Conservation (phyloP, 2,888 invertebrate species). For the Pammene aurita region DNA sequence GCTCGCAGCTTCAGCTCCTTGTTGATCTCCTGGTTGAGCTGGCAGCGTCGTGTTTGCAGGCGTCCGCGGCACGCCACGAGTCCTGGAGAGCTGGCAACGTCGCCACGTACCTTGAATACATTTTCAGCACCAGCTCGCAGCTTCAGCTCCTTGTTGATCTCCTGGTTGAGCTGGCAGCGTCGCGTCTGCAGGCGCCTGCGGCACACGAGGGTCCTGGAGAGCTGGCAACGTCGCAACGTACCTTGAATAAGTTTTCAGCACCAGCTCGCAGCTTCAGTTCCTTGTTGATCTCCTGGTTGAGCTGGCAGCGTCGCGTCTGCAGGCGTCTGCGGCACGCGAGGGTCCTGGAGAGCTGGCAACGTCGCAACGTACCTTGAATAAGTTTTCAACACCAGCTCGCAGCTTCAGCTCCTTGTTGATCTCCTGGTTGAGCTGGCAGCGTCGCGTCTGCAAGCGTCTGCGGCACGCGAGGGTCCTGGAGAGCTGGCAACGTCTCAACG, state of each 20-base stretch:
- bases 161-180: conserved; percentile 82
- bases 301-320: conserved; percentile 87
- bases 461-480: conserved; percentile 80
- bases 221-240: conserved; percentile 54
- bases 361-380: no score
- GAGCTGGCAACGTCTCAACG: not conserved
- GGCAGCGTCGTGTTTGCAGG: no score
- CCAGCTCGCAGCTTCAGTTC: conserved; percentile 95
- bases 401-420: no score
- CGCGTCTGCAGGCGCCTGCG: conserved; percentile 86
- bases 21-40: conserved; percentile 94
- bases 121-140: no score
- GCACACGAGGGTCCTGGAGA: conserved; percentile 81
- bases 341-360: no score
- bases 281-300: conserved; percentile 95
- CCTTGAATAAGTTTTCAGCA: conserved; percentile 98
- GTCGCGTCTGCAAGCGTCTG: conserved; percentile 93
- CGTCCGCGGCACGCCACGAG: no score
- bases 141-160: no score
- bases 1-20: conserved; percentile 95
- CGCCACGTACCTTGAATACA: no score
- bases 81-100: no score
- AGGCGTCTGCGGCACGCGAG: no score
- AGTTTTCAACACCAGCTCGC: no score
- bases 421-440: conserved; percentile 78